These are phyloP conservation scores for Leptinotarsa haldemani DNA, from an alignment of 2,888 invertebrate genomes.

Conservation along the genomic window DNA sequence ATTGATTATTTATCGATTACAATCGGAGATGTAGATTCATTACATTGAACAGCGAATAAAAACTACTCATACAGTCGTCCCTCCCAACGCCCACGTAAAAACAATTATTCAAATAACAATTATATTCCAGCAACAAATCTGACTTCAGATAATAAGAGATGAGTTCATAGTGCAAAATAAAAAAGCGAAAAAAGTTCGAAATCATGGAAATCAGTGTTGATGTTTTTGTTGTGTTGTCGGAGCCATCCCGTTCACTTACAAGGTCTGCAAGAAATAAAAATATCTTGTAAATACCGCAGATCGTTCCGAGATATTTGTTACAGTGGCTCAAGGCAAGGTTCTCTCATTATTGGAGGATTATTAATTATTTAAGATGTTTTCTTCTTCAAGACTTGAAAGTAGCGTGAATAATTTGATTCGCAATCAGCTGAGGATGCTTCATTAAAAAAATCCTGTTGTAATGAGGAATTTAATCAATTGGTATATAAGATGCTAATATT, in stretches of 20 bases:
- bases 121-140: constrained; percentile 36
- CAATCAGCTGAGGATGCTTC: constrained; percentile 5
- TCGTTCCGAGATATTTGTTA: constrained; percentile 18
- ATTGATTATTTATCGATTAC: background rate
- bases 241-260: constrained; percentile 31
- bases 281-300: constrained; percentile 15
- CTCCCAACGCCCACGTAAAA: constrained; percentile 17
- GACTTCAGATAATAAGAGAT: constrained; percentile 40
- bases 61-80: background rate
- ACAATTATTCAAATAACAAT: constrained; percentile 30
- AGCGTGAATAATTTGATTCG: constrained; percentile 11
- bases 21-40: background rate
- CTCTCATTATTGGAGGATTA: constrained; percentile 16
- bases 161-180: constrained; percentile 43
- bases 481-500: background rate
- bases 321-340: constrained; percentile 28
- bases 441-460: background rate
- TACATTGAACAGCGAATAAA: background rate
- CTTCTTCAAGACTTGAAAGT: constrained; percentile 13
- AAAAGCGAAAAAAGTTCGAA: constrained; percentile 18
- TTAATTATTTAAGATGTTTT: constrained; percentile 14
- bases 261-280: constrained; percentile 29
- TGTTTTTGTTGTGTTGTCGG: constrained; percentile 18
- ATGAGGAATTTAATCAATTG: background rate
- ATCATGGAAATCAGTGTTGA: constrained; percentile 5